Evolutionary conservation across 2,797 vertebrate species (phyloP).

Genomic region (Setipinna tenuifilis): DNA sequence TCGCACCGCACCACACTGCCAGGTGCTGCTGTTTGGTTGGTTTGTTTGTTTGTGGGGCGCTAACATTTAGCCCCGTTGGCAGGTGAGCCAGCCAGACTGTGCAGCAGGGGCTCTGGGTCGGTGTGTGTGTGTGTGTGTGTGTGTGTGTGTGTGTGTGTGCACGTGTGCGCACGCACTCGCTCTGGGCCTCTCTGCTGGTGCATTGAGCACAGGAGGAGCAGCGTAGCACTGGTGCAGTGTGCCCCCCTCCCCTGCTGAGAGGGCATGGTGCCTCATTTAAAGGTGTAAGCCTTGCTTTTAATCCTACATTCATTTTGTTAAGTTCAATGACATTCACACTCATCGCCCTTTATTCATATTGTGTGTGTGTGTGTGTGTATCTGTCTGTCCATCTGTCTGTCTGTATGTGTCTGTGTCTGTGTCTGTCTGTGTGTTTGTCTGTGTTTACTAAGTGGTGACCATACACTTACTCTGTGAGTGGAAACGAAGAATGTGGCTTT

Average conservation of each 20-base stretch:
- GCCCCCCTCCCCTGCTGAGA: neutral
- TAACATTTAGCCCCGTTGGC: slow-evolving; percentile 83
- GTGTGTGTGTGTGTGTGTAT: neutral
- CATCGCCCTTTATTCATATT: neutral
- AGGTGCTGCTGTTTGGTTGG: slow-evolving; percentile 56
- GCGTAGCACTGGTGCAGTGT: neutral
- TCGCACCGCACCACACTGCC: slow-evolving; percentile 32
- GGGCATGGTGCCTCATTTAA: neutral
- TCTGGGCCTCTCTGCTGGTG: neutral
- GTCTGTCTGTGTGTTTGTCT: too few species aligned
- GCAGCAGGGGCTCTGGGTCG: neutral
- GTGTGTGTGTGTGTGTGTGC: neutral
- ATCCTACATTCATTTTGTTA: neutral
- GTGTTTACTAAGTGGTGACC: too few species aligned
- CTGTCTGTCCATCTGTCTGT: neutral
- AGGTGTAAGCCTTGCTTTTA: neutral
- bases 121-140: neutral
- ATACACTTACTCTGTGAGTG: too few species aligned
- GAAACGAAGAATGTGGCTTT: neutral
- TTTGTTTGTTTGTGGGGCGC: slow-evolving; percentile 73
- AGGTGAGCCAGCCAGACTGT: neutral
- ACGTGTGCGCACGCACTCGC: too few species aligned
- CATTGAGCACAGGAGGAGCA: neutral
- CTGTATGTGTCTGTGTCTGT: neutral
- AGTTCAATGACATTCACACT: neutral